Base-by-base conservation (phyloP, 64 coral and sea anemone genomes). In the Acropora yongei region DNA sequence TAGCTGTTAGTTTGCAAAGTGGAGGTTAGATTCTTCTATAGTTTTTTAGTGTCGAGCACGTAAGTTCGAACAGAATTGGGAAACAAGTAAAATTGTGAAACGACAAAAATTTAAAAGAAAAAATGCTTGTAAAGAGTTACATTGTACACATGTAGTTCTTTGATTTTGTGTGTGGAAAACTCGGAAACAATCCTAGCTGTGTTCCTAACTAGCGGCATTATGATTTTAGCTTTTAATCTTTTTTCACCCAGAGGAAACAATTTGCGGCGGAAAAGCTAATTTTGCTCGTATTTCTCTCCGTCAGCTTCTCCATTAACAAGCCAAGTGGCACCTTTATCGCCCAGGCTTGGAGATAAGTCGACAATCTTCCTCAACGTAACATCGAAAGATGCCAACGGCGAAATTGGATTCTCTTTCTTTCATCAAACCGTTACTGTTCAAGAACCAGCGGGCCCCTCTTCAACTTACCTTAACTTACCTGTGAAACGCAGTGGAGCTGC, bases 351-450 rank as follows among this genome's bases (percentile, higher is more conserved):
- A 78, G 47, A 8, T 39, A 86, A 60, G 39, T 68, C 57, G 6
- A 42, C 43, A 19, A 18, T 91, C 1, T 93, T 79, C 88, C 71
- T 98, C 43, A 96, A 95, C 41, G 74, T 98, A 44, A 83, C 88
- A 65, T 69, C 94, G 8, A 44, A 76, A n/a, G 89, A 93, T 85
- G 97, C 97, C 67, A 90, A 98, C 77, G 97, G 97, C 43, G 97
- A 96, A 77, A 84, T 95, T 46, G 94, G 97, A 10, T 98, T 98
- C 77, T 87, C 76, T 41, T 80, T 72, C 49, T 74, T 68, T 16
- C 82, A 88, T 44, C 77, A 88, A 55, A 76, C 78, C 0, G 17
- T 98, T 47, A 48, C 79, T 51, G 91, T 95, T 1, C 71, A 91
- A 6, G 97, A 98, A 78, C 94, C 97, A 73, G 78, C 49, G 47